Evolutionary conservation across 1,140 invertebrate species (phyloP), one percentile per base, ranked within the genome.

Genomic region (Papilio glaucus): DNA sequence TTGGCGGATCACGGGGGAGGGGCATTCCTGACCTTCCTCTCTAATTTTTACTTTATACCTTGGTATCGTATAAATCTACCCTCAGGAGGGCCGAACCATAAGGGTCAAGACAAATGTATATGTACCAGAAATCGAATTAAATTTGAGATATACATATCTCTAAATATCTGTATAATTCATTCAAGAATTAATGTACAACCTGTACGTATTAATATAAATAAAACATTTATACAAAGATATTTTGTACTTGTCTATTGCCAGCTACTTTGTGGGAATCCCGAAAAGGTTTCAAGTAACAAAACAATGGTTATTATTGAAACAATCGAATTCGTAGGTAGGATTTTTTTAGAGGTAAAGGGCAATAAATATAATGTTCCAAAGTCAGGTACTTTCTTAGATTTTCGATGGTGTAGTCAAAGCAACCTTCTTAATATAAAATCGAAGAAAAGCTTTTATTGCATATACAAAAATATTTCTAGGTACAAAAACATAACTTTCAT

Each of bases 251-350:
- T n/a, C 13, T 4, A 45, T 15, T 45, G n/a, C 13, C 15, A 45
- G 49, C 49, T 57, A 24, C 49, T 57, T 57, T 24, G 49, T 57
- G 49, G 49, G 49, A 26, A 57, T 26, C 0, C 49, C 10, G 24
- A 57, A 57, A 57, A 26, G 21, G 21, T 24, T 57, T 33, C 29
- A 33, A 33, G 21, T 21, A 57, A 57, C 10, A 57, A 49, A 33
- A 68, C 65, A 68, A 68, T 68, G 1, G 24, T 33, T n/a, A n/a
- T 49, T 12, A 39, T 65, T 33, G 18, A 69, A 69, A 69, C 67
- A 69, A 69, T 53, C 8, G 42, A 49, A 69, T 37, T 38, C 0
- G 67, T 69, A 69, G 67, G 67, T 69, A 53, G 29, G 63, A 68
- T 26, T 69, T 69, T 69, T 69, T 62, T 62, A 10, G 10, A 24